These are phyloP conservation scores for Lasiommata megera DNA, from an alignment of 2,888 invertebrate species.

Conservation along the genomic window DNA sequence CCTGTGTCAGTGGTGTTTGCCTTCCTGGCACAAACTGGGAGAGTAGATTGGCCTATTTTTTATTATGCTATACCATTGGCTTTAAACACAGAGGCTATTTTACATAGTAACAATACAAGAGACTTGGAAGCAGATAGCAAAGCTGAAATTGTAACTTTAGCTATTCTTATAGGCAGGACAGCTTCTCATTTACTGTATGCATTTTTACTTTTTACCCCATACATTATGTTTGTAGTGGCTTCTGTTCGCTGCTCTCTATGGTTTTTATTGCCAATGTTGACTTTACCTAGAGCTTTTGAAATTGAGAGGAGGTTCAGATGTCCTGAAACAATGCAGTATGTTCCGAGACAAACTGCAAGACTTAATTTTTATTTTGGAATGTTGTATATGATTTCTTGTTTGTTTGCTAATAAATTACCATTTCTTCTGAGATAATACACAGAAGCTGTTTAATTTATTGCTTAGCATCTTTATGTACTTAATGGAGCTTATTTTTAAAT, in stretches of 20 bases:
- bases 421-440: slow-evolving; percentile 65
- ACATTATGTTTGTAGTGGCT: slow-evolving; percentile 92
- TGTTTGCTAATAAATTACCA: slow-evolving; percentile 84
- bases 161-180: slow-evolving; percentile 95
- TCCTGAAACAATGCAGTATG: slow-evolving; percentile 88
- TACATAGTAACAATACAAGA: slow-evolving; percentile 97
- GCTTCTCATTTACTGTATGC: slow-evolving; percentile 95
- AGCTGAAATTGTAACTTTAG: slow-evolving; percentile 96
- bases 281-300: slow-evolving; percentile 93
- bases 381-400: slow-evolving; percentile 92
- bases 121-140: slow-evolving; percentile 93
- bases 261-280: slow-evolving; percentile 94
- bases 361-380: slow-evolving; percentile 95
- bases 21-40: slow-evolving; percentile 95
- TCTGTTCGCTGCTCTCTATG: slow-evolving; percentile 92
- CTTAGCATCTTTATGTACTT: slow-evolving; percentile 35
- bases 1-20: slow-evolving; percentile 96
- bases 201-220: slow-evolving; percentile 93
- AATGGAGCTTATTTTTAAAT: slow-evolving; percentile 33
- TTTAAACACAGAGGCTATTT: slow-evolving; percentile 95
- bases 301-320: slow-evolving; percentile 94
- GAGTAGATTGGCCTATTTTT: slow-evolving; percentile 94
- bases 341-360: slow-evolving; percentile 94
- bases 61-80: slow-evolving; percentile 97
- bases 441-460: slow-evolving; percentile 13